Base-by-base conservation (phyloP, 2,888 invertebrate species). In the Leuctra nigra region DNA sequence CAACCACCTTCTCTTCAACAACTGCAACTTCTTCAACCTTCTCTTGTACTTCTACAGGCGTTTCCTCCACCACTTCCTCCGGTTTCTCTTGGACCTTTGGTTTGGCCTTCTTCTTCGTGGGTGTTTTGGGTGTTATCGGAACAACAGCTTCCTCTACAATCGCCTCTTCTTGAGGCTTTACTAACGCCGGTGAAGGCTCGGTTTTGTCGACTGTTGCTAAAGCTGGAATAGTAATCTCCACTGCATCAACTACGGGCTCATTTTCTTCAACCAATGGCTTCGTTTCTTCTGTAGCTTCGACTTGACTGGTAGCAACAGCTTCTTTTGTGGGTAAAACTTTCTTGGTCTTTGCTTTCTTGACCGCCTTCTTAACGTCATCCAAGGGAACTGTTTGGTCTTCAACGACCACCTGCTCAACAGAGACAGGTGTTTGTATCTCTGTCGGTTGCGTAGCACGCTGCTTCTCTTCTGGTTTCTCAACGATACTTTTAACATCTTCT, bases 41-140 rank as follows among this genome's bases (percentile, higher is more conserved):
- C 36, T 48, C 29, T 54, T 44, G 23, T 6, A 53, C 53, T 41
- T 41, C 38, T 11, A 33, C 25, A 6, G 53, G 18, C 11, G 56
- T 38, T 41, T 56, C 56, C 11, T 52, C 44, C 14, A 56, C 53
- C n/a, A 39, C 13, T 22, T 53, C 16, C 14, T 52, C 20, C 29
- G 25, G 29, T 36, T 33, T 24, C 14, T 52, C 29, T 16, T 53
- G 48, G n/a, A 53, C n/a, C 24, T 44, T 57, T 46, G 39, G 38
- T 33, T 55, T 55, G 1, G 52, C 56, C 38, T 56, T 60, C 33
- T 56, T 52, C 39, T 52, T 44, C 7, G 35, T 53, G 24, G 23
- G 18, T 14, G 24, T 14, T 4, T 22, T 47, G 7, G 24, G 24
- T 13, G 47, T 41, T 11, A 58, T 36, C 4, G 33, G 36, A 18